Evolutionary conservation across 1,140 invertebrate genomes (phyloP).

Genomic region (Ganaspis sp.): DNA sequence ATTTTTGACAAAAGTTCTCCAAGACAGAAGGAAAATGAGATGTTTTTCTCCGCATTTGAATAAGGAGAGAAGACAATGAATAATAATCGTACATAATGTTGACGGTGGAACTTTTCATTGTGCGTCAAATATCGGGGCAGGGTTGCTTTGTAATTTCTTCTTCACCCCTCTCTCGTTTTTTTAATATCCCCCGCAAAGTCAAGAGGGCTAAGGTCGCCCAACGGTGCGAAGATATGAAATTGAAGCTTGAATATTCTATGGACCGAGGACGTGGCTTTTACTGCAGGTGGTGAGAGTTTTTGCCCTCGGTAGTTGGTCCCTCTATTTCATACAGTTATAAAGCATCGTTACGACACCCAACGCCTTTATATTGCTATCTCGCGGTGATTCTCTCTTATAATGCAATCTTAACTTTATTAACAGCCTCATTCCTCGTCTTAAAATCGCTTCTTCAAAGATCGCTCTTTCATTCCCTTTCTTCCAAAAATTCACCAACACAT

Average conservation of each 20-base stretch:
- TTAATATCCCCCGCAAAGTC: conserved; percentile 65
- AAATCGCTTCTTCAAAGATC: neutral
- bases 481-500: too few relatives aligned
- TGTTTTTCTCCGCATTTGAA: too few relatives aligned
- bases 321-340: conserved; percentile 59
- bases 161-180: conserved; percentile 55
- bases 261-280: conserved; percentile 62
- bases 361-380: conserved; percentile 51
- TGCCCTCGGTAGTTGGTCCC: conserved; percentile 46
- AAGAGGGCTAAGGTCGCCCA: conserved; percentile 47
- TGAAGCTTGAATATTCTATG: conserved; percentile 77
- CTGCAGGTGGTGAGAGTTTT: conserved; percentile 48
- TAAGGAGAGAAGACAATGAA: conserved; percentile 70
- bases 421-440: conserved; percentile 38
- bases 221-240: conserved; percentile 71
- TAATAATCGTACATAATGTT: conserved; percentile 71
- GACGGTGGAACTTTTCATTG: conserved; percentile 61
- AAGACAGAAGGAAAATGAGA: too few relatives aligned
- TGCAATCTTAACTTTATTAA: conserved; percentile 59
- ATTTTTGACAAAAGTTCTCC: too few relatives aligned
- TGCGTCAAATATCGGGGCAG: conserved; percentile 67
- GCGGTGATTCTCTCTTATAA: conserved; percentile 58
- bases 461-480: too few relatives aligned
- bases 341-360: conserved; percentile 53
- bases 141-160: conserved; percentile 67